Base-by-base conservation (phyloP, 2,113 vertebrate species). In the human region DNA sequence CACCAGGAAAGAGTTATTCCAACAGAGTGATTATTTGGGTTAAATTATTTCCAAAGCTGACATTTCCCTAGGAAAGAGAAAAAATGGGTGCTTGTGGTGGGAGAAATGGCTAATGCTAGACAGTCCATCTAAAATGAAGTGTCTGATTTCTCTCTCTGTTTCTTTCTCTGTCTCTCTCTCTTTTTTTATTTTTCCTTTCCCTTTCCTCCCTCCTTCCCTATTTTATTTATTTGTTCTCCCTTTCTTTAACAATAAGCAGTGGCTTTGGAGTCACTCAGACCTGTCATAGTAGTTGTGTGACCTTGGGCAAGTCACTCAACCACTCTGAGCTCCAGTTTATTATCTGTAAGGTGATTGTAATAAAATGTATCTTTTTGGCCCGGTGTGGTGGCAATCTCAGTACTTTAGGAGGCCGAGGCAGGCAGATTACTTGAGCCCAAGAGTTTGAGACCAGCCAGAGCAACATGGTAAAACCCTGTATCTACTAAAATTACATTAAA, bases 41-140 rank as follows among this genome's bases (percentile, higher is more conserved):
- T 97, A 98, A 98, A 97, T 98, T 95, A 96, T 97, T 98, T 97
- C 97, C 93, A 89, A 97, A 93, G 72, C 92, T 97, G 96, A 82
- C 82, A 89, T 97, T 96, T 98, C 48, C 50, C 88, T 93, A 27
- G 32, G 78, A 89, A 94, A 94, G 81, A 72, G 38, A 11, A 17
- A 40, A 91, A 75, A 61, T 81, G 66, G 55, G 23, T 96, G 61
- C n/a, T 89, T 30, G 27, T 79, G 59, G 18, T 85, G 83, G 13
- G 20, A 75, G 35, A 84, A 94, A 96, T 48, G 84, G 17, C 66
- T 93, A 75, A 40, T 45, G 43, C 9, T 68, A 86, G 82, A 61
- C 17, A 93, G 78, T 93, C 7, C 40, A 86, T 89, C 81, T 86
- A 88, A 96, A 95, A 79, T 61, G n/a, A 96, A 91, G 0, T 2